These are phyloP conservation scores for Enteromius treurensis DNA, from an alignment of 2,797 vertebrate genomes.

Conservation along the genomic window DNA sequence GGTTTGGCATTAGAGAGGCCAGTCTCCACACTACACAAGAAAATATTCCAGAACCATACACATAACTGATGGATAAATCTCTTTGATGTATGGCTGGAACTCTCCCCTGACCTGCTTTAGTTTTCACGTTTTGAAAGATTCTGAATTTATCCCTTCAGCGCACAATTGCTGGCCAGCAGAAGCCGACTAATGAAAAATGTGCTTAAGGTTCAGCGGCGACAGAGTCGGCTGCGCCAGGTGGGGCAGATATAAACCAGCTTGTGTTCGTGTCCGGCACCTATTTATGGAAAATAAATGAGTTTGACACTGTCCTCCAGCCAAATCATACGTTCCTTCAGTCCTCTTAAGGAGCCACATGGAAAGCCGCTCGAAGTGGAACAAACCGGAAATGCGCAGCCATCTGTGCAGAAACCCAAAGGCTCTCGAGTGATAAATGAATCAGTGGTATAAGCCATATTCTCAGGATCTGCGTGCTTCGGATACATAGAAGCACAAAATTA, in stretches of 20 bases:
- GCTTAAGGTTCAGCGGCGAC: constrained; percentile 45
- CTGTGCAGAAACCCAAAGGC: constrained; percentile 64
- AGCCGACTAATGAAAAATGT: constrained; percentile 66
- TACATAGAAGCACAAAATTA: constrained; percentile 57
- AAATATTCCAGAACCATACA: constrained; percentile 24
- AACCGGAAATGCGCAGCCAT: constrained; percentile 66
- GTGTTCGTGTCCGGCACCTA: constrained; percentile 50
- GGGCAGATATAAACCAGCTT: constrained; percentile 45
- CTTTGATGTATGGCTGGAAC: constrained; percentile 49
- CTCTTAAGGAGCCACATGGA: constrained; percentile 49
- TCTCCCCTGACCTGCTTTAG: constrained; percentile 48
- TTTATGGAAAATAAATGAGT: constrained; percentile 66
- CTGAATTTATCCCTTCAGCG: constrained; percentile 59
- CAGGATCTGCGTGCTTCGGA: constrained; percentile 40
- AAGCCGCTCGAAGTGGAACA: constrained; percentile 57
- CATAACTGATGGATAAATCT: constrained; percentile 54
- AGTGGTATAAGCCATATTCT: constrained; percentile 60
- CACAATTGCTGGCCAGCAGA: constrained; percentile 60
- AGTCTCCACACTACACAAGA: not conserved
- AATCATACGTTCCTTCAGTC: constrained; percentile 53
- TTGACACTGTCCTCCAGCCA: constrained; percentile 50
- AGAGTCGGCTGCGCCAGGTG: constrained; percentile 64
- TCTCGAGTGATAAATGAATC: constrained; percentile 72
- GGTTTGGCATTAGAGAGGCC: constrained; percentile 3
- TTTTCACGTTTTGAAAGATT: constrained; percentile 55